These are phyloP conservation scores for Gymnoscopelus microlampas DNA, from an alignment of 2,797 vertebrate species.

Conservation along the genomic window DNA sequence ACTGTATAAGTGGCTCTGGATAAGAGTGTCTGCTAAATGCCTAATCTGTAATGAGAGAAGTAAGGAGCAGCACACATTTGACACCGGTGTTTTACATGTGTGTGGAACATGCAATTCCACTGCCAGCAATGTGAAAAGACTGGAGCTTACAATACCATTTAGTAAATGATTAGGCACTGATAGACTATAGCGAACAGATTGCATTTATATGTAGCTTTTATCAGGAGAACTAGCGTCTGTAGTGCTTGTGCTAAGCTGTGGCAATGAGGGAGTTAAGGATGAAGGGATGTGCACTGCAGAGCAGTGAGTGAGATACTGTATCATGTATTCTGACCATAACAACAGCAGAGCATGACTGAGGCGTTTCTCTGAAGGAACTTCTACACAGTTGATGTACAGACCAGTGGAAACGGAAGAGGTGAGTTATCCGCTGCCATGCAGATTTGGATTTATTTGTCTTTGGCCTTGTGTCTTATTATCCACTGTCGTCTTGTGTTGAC, in stretches of 20 bases:
- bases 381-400: slow-evolving; percentile 9
- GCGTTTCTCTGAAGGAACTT: slow-evolving; percentile 49
- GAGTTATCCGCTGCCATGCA: slow-evolving; percentile 45
- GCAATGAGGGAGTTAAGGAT: slow-evolving; percentile 75
- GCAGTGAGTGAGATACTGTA: slow-evolving; percentile 49
- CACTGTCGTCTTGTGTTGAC: too few species aligned
- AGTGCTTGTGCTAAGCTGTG: slow-evolving; percentile 5
- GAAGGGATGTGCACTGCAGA: slow-evolving; percentile 59
- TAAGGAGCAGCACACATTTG: too few species aligned
- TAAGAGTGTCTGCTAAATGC: too few species aligned
- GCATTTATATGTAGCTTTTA: too few species aligned
- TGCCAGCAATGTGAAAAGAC: too few species aligned
- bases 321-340: slow-evolving; percentile 49
- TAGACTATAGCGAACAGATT: too few species aligned
- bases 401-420: slow-evolving; percentile 51
- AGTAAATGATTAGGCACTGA: too few species aligned
- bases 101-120: too few species aligned
- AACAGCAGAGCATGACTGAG: slow-evolving; percentile 58
- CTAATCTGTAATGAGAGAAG: too few species aligned
- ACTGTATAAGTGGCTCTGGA: too few species aligned
- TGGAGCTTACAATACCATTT: too few species aligned
- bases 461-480: not conserved
- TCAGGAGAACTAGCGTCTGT: not conserved
- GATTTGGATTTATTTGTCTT: slow-evolving; percentile 13
- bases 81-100: too few species aligned